These are phyloP conservation scores for Bergia sp. DNA, from an alignment of 92 coral and sea anemone genomes.

Conservation along the genomic window DNA sequence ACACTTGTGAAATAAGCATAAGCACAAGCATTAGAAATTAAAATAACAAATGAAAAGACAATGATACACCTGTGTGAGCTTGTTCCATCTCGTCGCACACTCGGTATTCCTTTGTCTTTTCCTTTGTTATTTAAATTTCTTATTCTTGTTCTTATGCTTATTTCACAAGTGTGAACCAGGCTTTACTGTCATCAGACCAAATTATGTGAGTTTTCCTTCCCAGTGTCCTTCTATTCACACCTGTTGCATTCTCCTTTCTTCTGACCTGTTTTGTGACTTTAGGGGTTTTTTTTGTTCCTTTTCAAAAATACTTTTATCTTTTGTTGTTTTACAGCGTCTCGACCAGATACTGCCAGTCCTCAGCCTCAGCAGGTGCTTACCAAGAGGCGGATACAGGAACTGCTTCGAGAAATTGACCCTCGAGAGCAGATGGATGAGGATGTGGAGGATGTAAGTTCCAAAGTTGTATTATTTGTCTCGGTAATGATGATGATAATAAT, in stretches of 20 bases:
- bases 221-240: no score
- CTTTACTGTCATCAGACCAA: no score
- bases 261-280: background rate
- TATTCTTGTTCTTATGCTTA: no score
- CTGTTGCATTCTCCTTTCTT: background rate
- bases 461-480: background rate
- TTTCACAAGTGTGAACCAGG: no score
- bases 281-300: background rate
- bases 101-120: no score
- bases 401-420: conserved; percentile 94
- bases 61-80: no score
- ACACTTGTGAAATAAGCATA: no score
- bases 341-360: conserved; percentile 78
- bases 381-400: conserved; percentile 89
- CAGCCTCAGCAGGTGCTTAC: conserved; percentile 88
- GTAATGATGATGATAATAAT: background rate
- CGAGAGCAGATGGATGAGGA: conserved; percentile 98
- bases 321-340: conserved; percentile 41
- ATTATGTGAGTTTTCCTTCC: no score
- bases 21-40: no score
- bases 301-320: background rate
- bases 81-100: no score
- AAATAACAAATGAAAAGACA: no score
- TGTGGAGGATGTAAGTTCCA: conserved; percentile 83
- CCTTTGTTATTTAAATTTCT: no score